Evolutionary conservation across 64 coral and sea anemone genomes (phyloP).

Genomic region (Pocillopora damicornis): DNA sequence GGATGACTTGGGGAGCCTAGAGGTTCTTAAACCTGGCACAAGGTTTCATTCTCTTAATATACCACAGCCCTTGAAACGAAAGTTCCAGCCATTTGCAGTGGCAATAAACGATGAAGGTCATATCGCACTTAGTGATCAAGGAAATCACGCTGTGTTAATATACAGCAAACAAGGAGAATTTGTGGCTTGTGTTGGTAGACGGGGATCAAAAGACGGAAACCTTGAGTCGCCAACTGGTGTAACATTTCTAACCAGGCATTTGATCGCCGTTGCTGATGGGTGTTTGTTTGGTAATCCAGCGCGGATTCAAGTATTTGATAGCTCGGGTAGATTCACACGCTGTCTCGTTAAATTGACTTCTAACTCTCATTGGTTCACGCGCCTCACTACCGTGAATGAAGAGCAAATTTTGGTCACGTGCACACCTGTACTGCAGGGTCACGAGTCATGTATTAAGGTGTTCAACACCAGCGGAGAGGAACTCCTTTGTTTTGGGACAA

Average conservation of each 20-base stretch:
- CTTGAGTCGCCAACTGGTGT: constrained; percentile 75
- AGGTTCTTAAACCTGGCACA: constrained; percentile 55
- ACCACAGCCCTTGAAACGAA: constrained; percentile 34
- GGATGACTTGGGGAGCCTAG: constrained; percentile 16
- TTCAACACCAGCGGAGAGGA: constrained; percentile 54
- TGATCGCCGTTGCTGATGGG: constrained; percentile 60
- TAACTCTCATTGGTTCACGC: constrained; percentile 69
- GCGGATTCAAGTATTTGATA: constrained; percentile 62
- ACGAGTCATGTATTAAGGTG: constrained; percentile 71
- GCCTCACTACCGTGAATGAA: constrained; percentile 12
- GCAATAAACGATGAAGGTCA: constrained; percentile 31
- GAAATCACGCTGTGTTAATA: constrained; percentile 59
- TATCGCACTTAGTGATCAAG: constrained; percentile 65
- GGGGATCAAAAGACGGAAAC: constrained; percentile 53
- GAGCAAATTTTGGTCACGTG: constrained; percentile 67
- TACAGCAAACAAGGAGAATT: constrained; percentile 67
- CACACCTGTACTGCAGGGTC: constrained; percentile 47
- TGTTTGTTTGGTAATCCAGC: constrained; percentile 81
- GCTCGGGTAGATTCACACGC: constrained; percentile 45
- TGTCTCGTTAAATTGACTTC: constrained; percentile 43
- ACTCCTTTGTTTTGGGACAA: constrained; percentile 57
- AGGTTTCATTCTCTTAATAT: constrained; percentile 51
- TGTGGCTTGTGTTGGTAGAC: constrained; percentile 43
- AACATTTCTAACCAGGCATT: constrained; percentile 21
- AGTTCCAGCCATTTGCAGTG: constrained; percentile 67